phyloP scores from a whole-genome alignment of 37 sponge, comb jelly and placozoan genomes.

The Diacarnus erythraeanus region DNA sequence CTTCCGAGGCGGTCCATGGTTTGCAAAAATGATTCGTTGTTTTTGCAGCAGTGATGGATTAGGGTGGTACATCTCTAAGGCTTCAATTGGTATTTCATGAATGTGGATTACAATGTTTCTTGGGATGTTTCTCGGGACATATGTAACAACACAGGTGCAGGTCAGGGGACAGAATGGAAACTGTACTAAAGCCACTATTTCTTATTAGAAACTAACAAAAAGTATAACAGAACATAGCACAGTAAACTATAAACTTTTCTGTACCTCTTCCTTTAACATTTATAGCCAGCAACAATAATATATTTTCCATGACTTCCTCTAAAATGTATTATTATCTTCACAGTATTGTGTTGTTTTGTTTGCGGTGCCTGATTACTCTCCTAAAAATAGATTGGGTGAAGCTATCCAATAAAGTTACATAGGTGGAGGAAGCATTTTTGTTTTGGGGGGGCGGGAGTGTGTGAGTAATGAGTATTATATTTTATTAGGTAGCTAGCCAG shows the following conservation, averaged over 20 bases:
- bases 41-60: too few species aligned
- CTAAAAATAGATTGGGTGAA: slow-evolving; percentile 10
- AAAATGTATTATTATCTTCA: not conserved
- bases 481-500: too few species aligned
- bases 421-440: too few species aligned
- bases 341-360: not conserved
- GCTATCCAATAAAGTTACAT: slow-evolving; percentile 18
- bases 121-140: slow-evolving; percentile 26
- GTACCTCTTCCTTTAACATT: too few species aligned
- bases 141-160: not conserved
- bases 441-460: too few species aligned
- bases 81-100: slow-evolving; percentile 35
- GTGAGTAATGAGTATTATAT: too few species aligned
- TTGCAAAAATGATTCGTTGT: too few species aligned
- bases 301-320: not conserved
- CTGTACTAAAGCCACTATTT: too few species aligned
- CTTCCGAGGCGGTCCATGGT: too few species aligned
- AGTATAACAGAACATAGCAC: too few species aligned
- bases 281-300: not conserved
- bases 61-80: slow-evolving; percentile 10
- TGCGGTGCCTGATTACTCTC: not conserved
- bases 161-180: not conserved
- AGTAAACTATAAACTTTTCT: not conserved
- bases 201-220: too few species aligned
- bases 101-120: too few species aligned